Percentiles rank a stretch among this genome's conserved stretches.
These are phyloP conservation scores for Pipistrellus nathusii DNA, from an alignment of 2,797 vertebrate genomes.

Conservation along the genomic window DNA sequence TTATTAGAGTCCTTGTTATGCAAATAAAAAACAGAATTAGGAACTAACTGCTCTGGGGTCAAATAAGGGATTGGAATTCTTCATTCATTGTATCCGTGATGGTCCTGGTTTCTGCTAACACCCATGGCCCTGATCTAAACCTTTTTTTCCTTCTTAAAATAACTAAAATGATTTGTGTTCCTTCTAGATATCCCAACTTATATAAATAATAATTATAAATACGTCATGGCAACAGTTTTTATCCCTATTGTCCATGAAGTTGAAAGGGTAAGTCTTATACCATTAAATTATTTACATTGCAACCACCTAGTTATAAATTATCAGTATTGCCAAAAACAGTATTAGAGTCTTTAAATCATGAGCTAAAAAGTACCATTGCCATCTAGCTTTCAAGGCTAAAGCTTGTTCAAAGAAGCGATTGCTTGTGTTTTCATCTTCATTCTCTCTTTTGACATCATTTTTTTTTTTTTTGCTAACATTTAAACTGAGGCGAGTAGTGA, in stretches of 20 bases:
- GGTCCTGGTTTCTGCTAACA: background rate
- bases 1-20: background rate
- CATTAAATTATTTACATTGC: slow-evolving; percentile 71
- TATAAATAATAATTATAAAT: slow-evolving; percentile 66
- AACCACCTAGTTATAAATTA: slow-evolving; percentile 71
- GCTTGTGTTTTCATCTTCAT: slow-evolving; percentile 46
- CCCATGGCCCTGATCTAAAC: slow-evolving; percentile 49
- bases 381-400: slow-evolving; percentile 49
- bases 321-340: slow-evolving; percentile 58
- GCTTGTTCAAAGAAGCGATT: slow-evolving; percentile 20
- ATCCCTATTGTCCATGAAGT: slow-evolving; percentile 53
- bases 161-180: slow-evolving; percentile 74
- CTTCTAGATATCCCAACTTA: slow-evolving; percentile 66
- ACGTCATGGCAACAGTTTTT: slow-evolving; percentile 51
- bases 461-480: slow-evolving; percentile 34
- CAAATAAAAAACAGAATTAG: slow-evolving; percentile 45
- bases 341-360: slow-evolving; percentile 76
- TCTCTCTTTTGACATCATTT: slow-evolving; percentile 22
- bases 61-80: background rate
- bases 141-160: slow-evolving; percentile 60
- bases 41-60: background rate
- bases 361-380: slow-evolving; percentile 57
- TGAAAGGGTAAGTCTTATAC: slow-evolving; percentile 70
- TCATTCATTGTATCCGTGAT: background rate
- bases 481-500: background rate